phyloP scores from a whole-genome alignment of 2,797 vertebrate species.

The Anomalospiza imberbis region DNA sequence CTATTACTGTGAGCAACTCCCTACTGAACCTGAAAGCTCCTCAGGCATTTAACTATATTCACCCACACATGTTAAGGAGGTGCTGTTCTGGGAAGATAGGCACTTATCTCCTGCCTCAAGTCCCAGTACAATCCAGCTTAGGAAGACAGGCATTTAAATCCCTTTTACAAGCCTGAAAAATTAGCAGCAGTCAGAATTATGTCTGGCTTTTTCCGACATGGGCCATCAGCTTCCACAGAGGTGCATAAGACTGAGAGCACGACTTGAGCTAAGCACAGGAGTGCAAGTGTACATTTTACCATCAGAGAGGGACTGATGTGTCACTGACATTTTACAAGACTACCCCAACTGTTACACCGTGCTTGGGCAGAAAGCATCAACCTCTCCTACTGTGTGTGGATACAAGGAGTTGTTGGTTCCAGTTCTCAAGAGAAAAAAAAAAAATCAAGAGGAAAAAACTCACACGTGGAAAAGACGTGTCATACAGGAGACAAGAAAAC shows the following conservation, averaged over 20 bases:
- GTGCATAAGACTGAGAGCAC: not conserved
- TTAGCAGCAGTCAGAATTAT: conserved; percentile 32
- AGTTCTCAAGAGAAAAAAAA: not conserved
- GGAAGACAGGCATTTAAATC: conserved; percentile 57
- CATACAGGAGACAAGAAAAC: not conserved
- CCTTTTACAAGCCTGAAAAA: conserved; percentile 37
- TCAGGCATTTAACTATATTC: conserved; percentile 41
- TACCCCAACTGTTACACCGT: accelerated
- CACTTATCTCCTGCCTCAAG: conserved; percentile 60
- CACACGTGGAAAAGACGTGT: not conserved
- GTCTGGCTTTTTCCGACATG: not conserved
- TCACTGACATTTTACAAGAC: not conserved
- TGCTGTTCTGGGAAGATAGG: conserved; percentile 57
- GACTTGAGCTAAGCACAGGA: not conserved
- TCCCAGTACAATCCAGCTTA: conserved; percentile 34
- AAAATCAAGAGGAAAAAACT: not conserved
- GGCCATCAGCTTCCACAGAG: not conserved
- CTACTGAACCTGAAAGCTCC: conserved; percentile 41
- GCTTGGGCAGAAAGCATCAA: not conserved
- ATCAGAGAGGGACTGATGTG: not conserved
- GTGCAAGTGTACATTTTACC: not conserved
- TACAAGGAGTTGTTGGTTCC: not conserved
- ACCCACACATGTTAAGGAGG: conserved; percentile 53
- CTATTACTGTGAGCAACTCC: conserved; percentile 30
- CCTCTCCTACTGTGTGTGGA: not conserved